Evolutionary conservation across 2,797 vertebrate species (phyloP), one percentile per base, ranked within the genome.

Genomic region (Geotrypetes seraphini): DNA sequence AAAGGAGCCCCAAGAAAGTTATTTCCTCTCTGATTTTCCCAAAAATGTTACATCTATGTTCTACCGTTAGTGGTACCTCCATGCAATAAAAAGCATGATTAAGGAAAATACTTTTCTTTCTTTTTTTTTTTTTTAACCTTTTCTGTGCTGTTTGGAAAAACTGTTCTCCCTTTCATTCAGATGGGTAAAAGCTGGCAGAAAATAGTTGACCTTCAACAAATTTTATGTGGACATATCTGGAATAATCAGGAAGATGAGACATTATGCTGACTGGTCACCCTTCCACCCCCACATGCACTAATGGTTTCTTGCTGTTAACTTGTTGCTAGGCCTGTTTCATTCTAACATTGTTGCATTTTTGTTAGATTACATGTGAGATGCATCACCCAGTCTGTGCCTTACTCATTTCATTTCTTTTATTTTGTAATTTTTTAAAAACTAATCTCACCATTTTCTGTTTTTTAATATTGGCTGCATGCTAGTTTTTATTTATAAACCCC

Each of bases 301-400:
- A 92, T 74, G 78, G 78, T 82, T 78, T 80, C 76, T 83, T 72
- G 77, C 72, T 83, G 79, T 71, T 76, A 80, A 76, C 75, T 75
- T 84, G 85, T 56, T 84, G 84, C 86, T 88, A 86, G 83, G 88
- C 89, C 86, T 91, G 89, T 87, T 86, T 78, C 85, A 83, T 82
- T 76, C 74, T 85, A 85, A 85, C 71, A 79, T 73, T 57, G 70
- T 75, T 78, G 70, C 68, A 58, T 83, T 78, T 83, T 78, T 73
- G 71, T 83, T 87, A 91, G 81, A 84, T 70, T 84, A 79, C 76
- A 85, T 80, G 79, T 78, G 83, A 88, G 76, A 63, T 87, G 83
- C 90, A 90, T 91, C 81, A 87, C 84, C 73, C 75, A 83, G 74
- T 83, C 75, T 84, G 79, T 90, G 91, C 89, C 86, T 89, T 88